Percentiles rank a stretch among this genome's conserved stretches.
phyloP scores from a whole-genome alignment of 2,797 vertebrate species.

The Sebastes alutus region DNA sequence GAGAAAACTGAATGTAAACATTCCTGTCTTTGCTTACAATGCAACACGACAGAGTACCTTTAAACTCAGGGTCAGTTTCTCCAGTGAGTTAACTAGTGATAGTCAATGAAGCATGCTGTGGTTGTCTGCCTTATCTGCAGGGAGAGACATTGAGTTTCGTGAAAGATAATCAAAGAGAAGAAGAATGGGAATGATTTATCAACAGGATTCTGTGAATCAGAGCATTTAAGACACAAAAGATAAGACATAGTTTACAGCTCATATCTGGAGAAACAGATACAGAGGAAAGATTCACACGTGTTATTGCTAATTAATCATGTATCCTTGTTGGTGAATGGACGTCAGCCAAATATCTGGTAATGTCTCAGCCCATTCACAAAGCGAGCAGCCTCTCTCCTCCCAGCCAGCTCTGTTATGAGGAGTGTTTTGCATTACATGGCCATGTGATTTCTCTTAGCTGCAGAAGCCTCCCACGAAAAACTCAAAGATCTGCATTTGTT shows the following conservation, averaged over 20 bases:
- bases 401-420: conserved; percentile 17
- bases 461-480: conserved; percentile 60
- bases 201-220: not conserved
- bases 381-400: not conserved
- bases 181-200: not conserved
- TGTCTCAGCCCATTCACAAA: conserved; percentile 41
- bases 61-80: not conserved
- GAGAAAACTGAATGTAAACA: no score
- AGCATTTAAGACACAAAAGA: not conserved
- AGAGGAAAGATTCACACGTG: not conserved
- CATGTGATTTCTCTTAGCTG: conserved; percentile 72
- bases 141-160: not conserved
- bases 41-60: not conserved
- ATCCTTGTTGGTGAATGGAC: conserved; percentile 28
- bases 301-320: conserved; percentile 21
- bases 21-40: not conserved
- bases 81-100: not conserved
- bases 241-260: not conserved
- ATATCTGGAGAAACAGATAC: not conserved
- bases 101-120: not conserved
- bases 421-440: conserved; percentile 59
- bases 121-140: not conserved
- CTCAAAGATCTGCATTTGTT: conserved; percentile 26
- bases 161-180: not conserved
- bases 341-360: conserved; percentile 28